Base-by-base conservation (phyloP, 2,113 vertebrate species). In the Mobula birostris region DNA sequence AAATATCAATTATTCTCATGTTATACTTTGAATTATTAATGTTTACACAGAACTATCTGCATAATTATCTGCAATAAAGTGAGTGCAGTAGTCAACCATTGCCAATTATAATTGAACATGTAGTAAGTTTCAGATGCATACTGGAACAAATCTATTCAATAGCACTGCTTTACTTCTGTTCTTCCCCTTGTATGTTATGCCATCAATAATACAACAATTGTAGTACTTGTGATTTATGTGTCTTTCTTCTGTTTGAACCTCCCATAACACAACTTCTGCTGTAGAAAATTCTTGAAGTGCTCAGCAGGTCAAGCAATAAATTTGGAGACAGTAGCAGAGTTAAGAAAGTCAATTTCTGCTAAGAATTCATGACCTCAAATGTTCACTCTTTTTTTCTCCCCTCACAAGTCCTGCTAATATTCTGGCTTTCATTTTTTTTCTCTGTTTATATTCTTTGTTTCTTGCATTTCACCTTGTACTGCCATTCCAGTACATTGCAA, bases 1-100 rank as follows among this genome's bases (percentile, higher is more conserved):
- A 27, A 21, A 87, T 87, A 87, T 87, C 83, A 87, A 87, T 61
- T 87, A 87, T 87, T 58, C 48, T 87, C 83, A 48, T 48, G 48
- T 85, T 61, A 85, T 29, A 27, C 83, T 61, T 32, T 32, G 80
- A 24, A 24, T n/a, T 87, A 61, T 87, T 87, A n/a, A 87, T 29
- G 27, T 87, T 87, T 87, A 24, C 48, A 87, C 56, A 87, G 27
- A 48, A 29, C 56, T 56, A 87, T 24, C 56, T 48, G 29, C 24
- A 58, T 58, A 87, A 87, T 61, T 87, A 61, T 58, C 83, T 87
- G 48, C 9, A 87, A 9, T 87, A 61, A 11, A 61, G 14, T 87
- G 56, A 27, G 56, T 58, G 24, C 82, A 61, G 24, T 85, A 56
- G 56, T 87, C 48, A 87, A 87, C 83, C 27, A 87, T 61, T 29